These are phyloP conservation scores for Theonella swinhoei DNA, from an alignment of 37 sponge, comb jelly and placozoan species.

Conservation along the genomic window DNA sequence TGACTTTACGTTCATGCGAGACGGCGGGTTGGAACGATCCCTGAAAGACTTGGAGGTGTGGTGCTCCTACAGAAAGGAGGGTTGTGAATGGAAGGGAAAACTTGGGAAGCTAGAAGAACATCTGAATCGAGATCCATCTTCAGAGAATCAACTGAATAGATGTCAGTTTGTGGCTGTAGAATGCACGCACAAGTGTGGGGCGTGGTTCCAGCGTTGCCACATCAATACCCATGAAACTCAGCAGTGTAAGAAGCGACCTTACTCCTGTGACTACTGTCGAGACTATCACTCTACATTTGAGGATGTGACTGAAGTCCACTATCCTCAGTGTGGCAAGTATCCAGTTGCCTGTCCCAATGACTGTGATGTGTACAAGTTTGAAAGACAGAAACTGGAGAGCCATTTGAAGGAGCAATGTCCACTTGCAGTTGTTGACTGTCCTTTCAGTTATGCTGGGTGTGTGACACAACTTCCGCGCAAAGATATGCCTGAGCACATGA, in stretches of 20 bases:
- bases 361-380: constrained; percentile 17
- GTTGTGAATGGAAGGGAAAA: constrained; percentile 55
- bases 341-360: constrained; percentile 36
- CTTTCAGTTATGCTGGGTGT: constrained; percentile 40
- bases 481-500: constrained; percentile 28
- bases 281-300: constrained; percentile 36
- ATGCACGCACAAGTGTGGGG: constrained; percentile 34
- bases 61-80: constrained; percentile 23
- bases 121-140: constrained; percentile 8
- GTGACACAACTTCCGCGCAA: not conserved
- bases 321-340: constrained; percentile 21
- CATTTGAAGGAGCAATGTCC: constrained; percentile 35
- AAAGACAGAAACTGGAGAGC: constrained; percentile 25
- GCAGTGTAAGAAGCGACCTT: constrained; percentile 36
- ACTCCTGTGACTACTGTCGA: constrained; percentile 45
- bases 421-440: constrained; percentile 9
- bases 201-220: constrained; percentile 5
- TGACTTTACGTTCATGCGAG: constrained; percentile 26
- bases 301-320: constrained; percentile 26
- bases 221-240: constrained; percentile 19
- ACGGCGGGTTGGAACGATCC: constrained; percentile 31
- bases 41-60: constrained; percentile 37
- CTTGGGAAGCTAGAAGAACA: constrained; percentile 26
- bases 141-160: constrained; percentile 4
- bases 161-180: constrained; percentile 40